Evolutionary conservation across 92 coral and sea anemone genomes (phyloP).

Genomic region (Siderastrea radians): DNA sequence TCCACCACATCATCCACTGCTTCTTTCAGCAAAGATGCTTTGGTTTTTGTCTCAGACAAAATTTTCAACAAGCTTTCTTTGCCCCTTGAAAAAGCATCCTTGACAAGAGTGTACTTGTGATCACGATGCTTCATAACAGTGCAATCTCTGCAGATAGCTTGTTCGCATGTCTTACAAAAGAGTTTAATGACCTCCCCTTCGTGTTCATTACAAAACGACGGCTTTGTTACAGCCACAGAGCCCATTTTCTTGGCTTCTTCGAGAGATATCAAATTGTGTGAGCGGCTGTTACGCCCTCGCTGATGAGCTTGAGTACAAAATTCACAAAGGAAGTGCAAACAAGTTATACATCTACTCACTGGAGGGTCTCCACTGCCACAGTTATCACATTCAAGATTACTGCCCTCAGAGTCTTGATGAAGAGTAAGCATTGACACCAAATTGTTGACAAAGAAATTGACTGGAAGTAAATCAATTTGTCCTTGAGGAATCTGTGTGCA

Average conservation of each 20-base stretch:
- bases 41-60: constrained; percentile 41
- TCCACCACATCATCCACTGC: constrained; percentile 23
- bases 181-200: constrained; percentile 69
- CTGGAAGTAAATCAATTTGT: constrained; percentile 36
- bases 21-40: constrained; percentile 19
- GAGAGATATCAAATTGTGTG: constrained; percentile 53
- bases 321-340: constrained; percentile 66
- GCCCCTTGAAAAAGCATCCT: constrained; percentile 45
- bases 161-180: constrained; percentile 73
- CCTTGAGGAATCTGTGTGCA: constrained; percentile 47
- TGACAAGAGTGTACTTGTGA: constrained; percentile 58
- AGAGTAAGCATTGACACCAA: constrained; percentile 54
- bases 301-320: constrained; percentile 64
- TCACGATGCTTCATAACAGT: constrained; percentile 71
- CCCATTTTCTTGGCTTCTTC: constrained; percentile 62
- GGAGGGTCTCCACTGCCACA: constrained; percentile 68
- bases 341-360: constrained; percentile 58
- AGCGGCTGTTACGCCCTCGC: constrained; percentile 57
- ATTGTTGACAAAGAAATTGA: constrained; percentile 68
- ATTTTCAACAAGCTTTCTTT: constrained; percentile 29
- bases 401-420: neutral
- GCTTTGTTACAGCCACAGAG: constrained; percentile 36
- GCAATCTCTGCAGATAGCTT: constrained; percentile 78
- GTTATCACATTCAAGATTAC: constrained; percentile 62
- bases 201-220: constrained; percentile 64